Evolutionary conservation across 2,797 vertebrate genomes (phyloP).

Genomic region (Takifugu ocellatus): DNA sequence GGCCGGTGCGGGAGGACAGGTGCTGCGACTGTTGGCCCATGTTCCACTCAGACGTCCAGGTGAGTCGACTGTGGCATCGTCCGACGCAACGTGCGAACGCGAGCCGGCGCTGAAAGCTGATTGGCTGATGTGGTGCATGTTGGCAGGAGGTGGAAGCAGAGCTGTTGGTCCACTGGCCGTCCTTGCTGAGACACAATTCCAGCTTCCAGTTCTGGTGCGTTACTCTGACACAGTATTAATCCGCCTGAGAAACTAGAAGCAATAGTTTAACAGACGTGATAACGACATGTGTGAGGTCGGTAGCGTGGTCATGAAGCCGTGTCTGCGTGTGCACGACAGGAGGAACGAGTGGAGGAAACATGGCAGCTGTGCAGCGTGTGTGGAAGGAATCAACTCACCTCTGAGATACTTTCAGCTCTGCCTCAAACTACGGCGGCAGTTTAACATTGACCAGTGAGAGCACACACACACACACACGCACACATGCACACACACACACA

Average conservation of each 20-base stretch:
- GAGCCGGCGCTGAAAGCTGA: not conserved
- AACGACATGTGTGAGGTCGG: not conserved
- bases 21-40: conserved; percentile 73
- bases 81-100: not conserved
- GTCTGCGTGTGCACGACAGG: conserved; percentile 48
- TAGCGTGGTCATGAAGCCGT: not conserved
- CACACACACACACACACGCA: conserved; percentile 1
- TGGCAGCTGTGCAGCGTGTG: conserved; percentile 67
- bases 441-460: conserved; percentile 49
- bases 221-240: no score
- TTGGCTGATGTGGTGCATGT: not conserved
- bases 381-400: conserved; percentile 62
- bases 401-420: conserved; percentile 53
- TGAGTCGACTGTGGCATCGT: conserved; percentile 19
- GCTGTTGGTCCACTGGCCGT: conserved; percentile 69
- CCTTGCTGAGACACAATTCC: conserved; percentile 49
- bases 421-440: conserved; percentile 51
- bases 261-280: not conserved
- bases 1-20: conserved; percentile 40
- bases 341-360: conserved; percentile 76
- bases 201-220: conserved; percentile 74
- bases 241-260: no score
- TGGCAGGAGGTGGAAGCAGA: conserved; percentile 46
- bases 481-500: not conserved
- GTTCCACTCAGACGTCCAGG: conserved; percentile 71